A percentile compares a stretch with the other conserved stretches of the same genome.
These are phyloP conservation scores for Elgonia sp. DNA, from an alignment of 2,888 invertebrate genomes.

Conservation along the genomic window DNA sequence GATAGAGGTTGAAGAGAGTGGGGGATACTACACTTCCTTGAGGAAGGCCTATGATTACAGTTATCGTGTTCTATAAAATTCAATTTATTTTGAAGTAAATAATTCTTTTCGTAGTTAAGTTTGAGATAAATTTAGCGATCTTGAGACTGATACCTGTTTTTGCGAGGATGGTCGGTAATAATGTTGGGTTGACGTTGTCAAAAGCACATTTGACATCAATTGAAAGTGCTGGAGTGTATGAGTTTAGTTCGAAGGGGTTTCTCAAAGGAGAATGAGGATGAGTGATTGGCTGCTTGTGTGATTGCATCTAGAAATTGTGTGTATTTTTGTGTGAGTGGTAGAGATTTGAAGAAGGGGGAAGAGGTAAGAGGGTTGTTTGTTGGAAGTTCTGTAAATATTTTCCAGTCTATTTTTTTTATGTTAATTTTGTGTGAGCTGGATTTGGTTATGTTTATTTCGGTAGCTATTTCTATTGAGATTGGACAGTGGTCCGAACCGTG, in stretches of 20 bases:
- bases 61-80: too few relatives aligned
- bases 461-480: neutral
- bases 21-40: too few relatives aligned
- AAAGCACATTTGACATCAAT: too few relatives aligned
- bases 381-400: neutral
- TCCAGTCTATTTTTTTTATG: slow-evolving; percentile 28
- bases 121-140: too few relatives aligned
- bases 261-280: neutral
- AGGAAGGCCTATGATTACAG: too few relatives aligned
- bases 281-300: neutral
- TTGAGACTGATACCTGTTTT: too few relatives aligned
- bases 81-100: too few relatives aligned
- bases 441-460: neutral
- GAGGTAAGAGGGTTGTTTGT: neutral
- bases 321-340: neutral
- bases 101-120: too few relatives aligned
- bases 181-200: too few relatives aligned
- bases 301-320: slow-evolving; percentile 5
- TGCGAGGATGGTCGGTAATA: too few relatives aligned
- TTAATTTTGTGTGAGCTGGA: slow-evolving; percentile 31
- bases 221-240: too few relatives aligned
- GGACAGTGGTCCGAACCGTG: neutral
- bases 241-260: neutral
- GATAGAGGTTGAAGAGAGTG: too few relatives aligned
- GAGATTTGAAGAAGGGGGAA: neutral